Conservation (phyloP, 2,888 invertebrate genomes). For the Linnaemya vulpina region DNA sequence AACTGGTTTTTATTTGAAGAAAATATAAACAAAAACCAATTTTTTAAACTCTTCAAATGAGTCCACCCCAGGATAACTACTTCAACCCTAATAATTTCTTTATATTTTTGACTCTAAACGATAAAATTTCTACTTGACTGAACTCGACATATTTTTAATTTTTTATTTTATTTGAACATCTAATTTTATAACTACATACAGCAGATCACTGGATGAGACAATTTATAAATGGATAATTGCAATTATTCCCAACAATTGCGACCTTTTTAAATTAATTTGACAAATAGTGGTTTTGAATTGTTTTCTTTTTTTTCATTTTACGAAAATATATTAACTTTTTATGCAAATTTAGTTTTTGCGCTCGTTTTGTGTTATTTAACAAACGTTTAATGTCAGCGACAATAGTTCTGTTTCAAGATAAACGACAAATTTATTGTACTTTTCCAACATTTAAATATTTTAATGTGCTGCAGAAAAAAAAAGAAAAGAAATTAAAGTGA, state of each 20-base stretch:
- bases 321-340: conserved; percentile 65
- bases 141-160: not conserved
- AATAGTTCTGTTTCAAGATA: conserved; percentile 1
- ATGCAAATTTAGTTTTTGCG: conserved; percentile 57
- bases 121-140: conserved; percentile 38
- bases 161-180: conserved; percentile 23
- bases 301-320: conserved; percentile 7
- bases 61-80: too few relatives aligned
- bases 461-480: not conserved
- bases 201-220: not conserved
- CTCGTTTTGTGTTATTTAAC: conserved; percentile 27
- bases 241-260: conserved; percentile 37
- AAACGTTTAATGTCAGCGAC: conserved; percentile 56
- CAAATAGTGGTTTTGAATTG: conserved; percentile 29
- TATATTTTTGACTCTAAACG: not conserved
- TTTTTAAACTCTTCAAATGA: too few relatives aligned
- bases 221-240: conserved; percentile 7
- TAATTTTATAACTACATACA: not conserved
- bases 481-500: not conserved
- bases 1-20: too few relatives aligned
- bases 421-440: not conserved
- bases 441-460: not conserved
- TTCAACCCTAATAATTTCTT: conserved; percentile 29
- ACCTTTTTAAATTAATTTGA: conserved; percentile 18
- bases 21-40: too few relatives aligned